phyloP scores from a whole-genome alignment of 2,888 invertebrate genomes.

The Tupiocoris notatus region DNA sequence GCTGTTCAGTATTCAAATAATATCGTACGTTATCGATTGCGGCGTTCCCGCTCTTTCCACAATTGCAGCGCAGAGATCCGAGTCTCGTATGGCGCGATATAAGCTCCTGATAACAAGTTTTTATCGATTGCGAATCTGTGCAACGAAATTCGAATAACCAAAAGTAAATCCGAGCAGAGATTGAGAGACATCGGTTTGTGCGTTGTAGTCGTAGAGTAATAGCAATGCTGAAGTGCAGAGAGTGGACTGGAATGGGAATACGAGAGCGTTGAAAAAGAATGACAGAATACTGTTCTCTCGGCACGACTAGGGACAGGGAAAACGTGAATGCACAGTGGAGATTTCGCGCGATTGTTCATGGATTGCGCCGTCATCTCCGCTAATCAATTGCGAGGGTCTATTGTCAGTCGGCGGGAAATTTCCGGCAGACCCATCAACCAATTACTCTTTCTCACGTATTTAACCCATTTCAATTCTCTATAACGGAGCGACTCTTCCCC shows the following conservation, averaged over 20 bases:
- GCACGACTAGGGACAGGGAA: neutral
- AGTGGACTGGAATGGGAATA: neutral
- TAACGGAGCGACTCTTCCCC: neutral
- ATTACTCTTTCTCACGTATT: conserved; percentile 39
- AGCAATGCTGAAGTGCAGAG: too few species aligned
- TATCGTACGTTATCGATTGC: too few species aligned
- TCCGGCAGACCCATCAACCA: conserved; percentile 39
- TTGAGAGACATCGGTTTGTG: too few species aligned
- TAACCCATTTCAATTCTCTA: conserved; percentile 37
- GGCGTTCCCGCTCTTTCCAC: too few species aligned
- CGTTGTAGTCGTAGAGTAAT: too few species aligned
- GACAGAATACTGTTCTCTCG: conserved; percentile 23
- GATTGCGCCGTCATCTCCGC: conserved; percentile 39
- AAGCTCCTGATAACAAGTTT: too few species aligned
- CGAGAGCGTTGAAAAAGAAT: conserved; percentile 9
- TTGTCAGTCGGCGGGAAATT: conserved; percentile 37
- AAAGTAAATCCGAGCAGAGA: too few species aligned
- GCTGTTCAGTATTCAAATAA: too few species aligned
- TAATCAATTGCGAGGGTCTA: conserved; percentile 36
- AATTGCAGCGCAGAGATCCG: too few species aligned
- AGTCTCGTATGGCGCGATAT: too few species aligned
- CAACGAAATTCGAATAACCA: too few species aligned
- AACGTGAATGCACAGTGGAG: conserved; percentile 29
- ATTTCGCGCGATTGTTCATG: conserved; percentile 38
- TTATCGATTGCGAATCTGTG: too few species aligned